Evolutionary conservation across 2,113 vertebrate species (phyloP).

Genomic region (Oreochromis niloticus): DNA sequence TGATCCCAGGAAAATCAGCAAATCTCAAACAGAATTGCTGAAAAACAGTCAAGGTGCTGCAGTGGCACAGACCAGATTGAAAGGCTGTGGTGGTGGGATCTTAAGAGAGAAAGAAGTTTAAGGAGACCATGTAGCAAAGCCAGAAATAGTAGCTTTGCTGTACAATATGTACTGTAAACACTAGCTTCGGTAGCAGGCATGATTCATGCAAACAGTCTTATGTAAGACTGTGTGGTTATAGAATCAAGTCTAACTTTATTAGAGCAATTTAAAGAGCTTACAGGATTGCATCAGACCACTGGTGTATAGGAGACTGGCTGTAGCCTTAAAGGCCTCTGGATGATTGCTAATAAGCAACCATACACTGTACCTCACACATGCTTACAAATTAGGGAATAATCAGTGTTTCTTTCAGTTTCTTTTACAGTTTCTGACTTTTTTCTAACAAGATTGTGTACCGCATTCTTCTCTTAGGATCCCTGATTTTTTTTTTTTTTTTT

Average conservation of each 20-base stretch:
- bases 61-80: background rate
- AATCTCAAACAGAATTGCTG: background rate
- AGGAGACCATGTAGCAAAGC: background rate
- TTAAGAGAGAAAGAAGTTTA: background rate
- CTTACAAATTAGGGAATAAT: background rate
- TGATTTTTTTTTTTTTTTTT: background rate
- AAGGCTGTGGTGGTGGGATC: background rate
- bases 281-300: background rate
- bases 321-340: background rate
- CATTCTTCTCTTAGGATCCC: background rate
- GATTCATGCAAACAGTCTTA: slow-evolving; percentile 2
- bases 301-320: background rate
- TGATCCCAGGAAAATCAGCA: background rate
- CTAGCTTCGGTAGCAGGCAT: background rate
- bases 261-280: slow-evolving; percentile 39
- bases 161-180: background rate
- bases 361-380: background rate
- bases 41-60: background rate
- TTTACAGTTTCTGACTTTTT: background rate
- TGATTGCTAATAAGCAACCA: slow-evolving; percentile 16
- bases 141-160: background rate
- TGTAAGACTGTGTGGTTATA: slow-evolving; percentile 5
- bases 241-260: slow-evolving; percentile 30
- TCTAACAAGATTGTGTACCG: background rate
- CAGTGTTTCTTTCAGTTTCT: background rate